Evolutionary conservation across 1,140 invertebrate genomes (phyloP).

Genomic region (Drosophila pseudoobscura): DNA sequence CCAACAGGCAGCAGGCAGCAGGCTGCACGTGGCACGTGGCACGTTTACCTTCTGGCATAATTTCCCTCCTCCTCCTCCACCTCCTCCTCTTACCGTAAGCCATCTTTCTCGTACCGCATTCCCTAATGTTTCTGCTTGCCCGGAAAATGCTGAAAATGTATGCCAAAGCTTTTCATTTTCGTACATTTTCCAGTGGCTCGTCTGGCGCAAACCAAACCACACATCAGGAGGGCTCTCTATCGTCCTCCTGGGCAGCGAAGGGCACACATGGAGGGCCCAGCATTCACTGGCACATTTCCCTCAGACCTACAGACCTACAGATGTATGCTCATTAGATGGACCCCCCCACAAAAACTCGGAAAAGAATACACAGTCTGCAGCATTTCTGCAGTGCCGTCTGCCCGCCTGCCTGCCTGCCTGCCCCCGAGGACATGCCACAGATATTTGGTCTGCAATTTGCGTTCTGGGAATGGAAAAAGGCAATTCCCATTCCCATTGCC

Average conservation of each 20-base stretch:
- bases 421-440: constrained; percentile 27
- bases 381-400: constrained; percentile 6
- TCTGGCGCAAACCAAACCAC: constrained; percentile 13
- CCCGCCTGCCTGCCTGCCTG: neutral
- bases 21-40: constrained; percentile 31
- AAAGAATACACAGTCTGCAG: constrained; percentile 2
- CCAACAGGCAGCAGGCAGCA: constrained; percentile 2
- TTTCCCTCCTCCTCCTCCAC: neutral
- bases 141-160: constrained; percentile 41
- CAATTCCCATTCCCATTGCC: neutral
- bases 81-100: neutral
- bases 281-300: neutral
- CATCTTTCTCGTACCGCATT: neutral
- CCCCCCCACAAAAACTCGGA: neutral
- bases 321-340: constrained; percentile 46
- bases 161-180: constrained; percentile 36
- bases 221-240: constrained; percentile 33
- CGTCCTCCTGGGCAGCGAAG: constrained; percentile 27
- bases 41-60: constrained; percentile 44
- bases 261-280: constrained; percentile 9
- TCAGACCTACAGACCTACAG: neutral
- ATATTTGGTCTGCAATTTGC: constrained; percentile 35
- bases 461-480: constrained; percentile 5
- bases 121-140: constrained; percentile 21
- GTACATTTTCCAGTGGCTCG: constrained; percentile 21